Evolutionary conservation across 2,797 vertebrate genomes (phyloP).

Genomic region (Semotilus atromaculatus): DNA sequence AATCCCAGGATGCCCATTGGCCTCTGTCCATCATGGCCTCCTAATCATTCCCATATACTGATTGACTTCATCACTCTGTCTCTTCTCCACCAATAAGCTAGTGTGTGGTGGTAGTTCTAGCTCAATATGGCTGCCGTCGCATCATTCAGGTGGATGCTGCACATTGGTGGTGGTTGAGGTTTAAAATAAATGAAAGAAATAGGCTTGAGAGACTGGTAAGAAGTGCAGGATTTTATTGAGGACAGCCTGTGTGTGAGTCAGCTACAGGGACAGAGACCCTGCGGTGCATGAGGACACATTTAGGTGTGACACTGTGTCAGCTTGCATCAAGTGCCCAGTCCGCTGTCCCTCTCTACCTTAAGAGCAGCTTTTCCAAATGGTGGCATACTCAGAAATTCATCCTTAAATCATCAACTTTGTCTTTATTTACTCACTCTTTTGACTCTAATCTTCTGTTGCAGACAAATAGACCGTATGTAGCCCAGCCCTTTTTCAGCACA

Average conservation of each 20-base stretch:
- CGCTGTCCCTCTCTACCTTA: slow-evolving; percentile 11
- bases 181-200: background rate
- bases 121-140: no score
- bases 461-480: background rate
- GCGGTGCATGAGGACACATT: slow-evolving; percentile 40
- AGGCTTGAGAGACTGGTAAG: background rate
- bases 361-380: background rate
- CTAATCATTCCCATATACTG: no score
- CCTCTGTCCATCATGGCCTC: no score
- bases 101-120: no score
- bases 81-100: no score
- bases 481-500: background rate
- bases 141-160: background rate
- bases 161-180: background rate
- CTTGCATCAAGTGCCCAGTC: background rate
- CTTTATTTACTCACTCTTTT: background rate
- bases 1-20: background rate
- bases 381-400: background rate
- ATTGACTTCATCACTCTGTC: no score
- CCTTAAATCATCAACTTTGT: background rate
- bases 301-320: slow-evolving; percentile 36
- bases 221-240: background rate
- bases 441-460: background rate
- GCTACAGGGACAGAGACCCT: slow-evolving; percentile 3
- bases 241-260: slow-evolving; percentile 23